Evolutionary conservation across 2,888 invertebrate species (phyloP).

Genomic region (Trichopoda pennipes): DNA sequence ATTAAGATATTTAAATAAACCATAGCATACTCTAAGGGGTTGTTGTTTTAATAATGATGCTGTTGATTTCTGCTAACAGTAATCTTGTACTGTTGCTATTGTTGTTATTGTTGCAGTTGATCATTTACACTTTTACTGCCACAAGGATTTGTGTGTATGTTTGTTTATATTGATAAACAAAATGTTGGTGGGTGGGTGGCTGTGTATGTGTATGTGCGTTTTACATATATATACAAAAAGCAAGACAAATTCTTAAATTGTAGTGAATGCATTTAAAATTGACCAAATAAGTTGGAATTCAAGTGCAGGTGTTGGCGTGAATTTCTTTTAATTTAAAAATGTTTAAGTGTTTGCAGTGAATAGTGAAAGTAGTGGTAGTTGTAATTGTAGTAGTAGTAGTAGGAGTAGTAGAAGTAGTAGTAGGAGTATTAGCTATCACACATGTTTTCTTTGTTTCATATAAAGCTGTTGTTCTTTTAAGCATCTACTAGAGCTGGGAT

Average conservation of each 20-base stretch:
- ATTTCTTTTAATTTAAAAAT: constrained; percentile 11
- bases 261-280: constrained; percentile 34
- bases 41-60: constrained; percentile 15
- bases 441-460: constrained; percentile 17
- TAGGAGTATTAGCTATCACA: constrained; percentile 25
- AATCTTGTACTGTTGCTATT: neutral
- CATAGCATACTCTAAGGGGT: constrained; percentile 48
- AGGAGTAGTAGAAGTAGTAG: constrained; percentile 13
- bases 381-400: constrained; percentile 15
- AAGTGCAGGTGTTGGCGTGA: constrained; percentile 40
- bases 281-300: constrained; percentile 59
- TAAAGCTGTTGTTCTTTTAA: constrained; percentile 33
- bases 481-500: constrained; percentile 51
- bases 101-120: constrained; percentile 6
- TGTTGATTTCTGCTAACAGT: constrained; percentile 6
- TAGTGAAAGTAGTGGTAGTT: constrained; percentile 14
- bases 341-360: constrained; percentile 18
- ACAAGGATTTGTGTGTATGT: constrained; percentile 10
- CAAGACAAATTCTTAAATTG: constrained; percentile 3
- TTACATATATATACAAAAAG: constrained; percentile 1
- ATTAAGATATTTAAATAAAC: neutral
- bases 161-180: neutral
- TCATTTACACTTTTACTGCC: constrained; percentile 27
- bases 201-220: neutral
- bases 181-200: neutral